Percentiles rank a stretch among this genome's conserved stretches.
Evolutionary conservation across 2,888 invertebrate species (phyloP).

Genomic region (Patella pellucida): DNA sequence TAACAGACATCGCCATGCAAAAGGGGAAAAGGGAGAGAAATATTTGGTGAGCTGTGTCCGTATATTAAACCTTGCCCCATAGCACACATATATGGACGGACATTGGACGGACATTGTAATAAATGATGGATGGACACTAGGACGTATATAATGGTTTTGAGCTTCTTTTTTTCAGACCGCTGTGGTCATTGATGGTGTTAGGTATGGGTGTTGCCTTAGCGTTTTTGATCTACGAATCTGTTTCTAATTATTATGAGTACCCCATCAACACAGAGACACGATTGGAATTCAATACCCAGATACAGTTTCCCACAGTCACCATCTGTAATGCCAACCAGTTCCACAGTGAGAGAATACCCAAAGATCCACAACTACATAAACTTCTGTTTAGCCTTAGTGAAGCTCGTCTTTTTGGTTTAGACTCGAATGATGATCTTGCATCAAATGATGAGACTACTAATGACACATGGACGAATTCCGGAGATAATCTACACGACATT

Average conservation of each 20-base stretch:
- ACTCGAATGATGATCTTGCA: not conserved
- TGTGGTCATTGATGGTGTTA: not conserved
- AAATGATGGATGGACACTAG: too few relatives aligned
- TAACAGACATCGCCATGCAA: too few relatives aligned
- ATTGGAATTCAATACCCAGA: not conserved
- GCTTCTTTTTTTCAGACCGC: not conserved
- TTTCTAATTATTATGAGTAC: not conserved
- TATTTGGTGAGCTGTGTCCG: too few relatives aligned
- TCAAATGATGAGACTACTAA: not conserved
- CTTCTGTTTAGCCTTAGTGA: not conserved
- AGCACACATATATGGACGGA: too few relatives aligned
- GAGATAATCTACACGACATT: not conserved
- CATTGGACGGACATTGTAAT: too few relatives aligned
- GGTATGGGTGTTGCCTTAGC: not conserved
- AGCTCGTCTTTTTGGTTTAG: too few relatives aligned
- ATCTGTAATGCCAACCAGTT: not conserved
- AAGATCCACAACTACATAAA: not conserved
- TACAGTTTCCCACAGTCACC: not conserved
- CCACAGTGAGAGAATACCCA: not conserved
- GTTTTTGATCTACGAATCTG: not conserved
- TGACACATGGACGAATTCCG: not conserved
- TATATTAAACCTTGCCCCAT: too few relatives aligned
- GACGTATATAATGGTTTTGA: too few relatives aligned
- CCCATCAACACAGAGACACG: not conserved
- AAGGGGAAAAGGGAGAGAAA: too few relatives aligned